phyloP scores from a whole-genome alignment of 2,797 vertebrate species.

The Pempheris klunzingeri region DNA sequence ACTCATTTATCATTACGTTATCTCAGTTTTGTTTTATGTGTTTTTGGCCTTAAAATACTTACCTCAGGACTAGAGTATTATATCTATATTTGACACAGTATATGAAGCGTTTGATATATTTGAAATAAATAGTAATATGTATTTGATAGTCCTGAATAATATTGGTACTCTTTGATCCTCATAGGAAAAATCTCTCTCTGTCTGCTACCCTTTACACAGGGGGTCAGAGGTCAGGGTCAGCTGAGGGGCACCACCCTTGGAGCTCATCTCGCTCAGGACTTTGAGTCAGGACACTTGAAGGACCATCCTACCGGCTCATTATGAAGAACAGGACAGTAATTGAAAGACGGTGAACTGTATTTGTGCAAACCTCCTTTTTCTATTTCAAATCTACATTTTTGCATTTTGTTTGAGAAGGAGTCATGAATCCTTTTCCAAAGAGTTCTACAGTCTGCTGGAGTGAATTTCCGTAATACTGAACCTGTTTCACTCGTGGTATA shows the following conservation, averaged over 20 bases:
- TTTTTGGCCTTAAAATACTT: not conserved
- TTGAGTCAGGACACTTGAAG: slow-evolving; percentile 11
- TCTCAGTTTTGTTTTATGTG: not conserved
- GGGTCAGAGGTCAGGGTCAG: slow-evolving; percentile 61
- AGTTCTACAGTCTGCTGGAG: slow-evolving; percentile 3
- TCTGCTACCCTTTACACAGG: not conserved
- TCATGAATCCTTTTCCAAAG: not conserved
- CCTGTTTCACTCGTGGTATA: slow-evolving; percentile 16
- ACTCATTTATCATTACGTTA: not conserved
- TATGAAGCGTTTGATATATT: not conserved
- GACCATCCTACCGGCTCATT: not conserved
- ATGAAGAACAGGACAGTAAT: slow-evolving; percentile 31
- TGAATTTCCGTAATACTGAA: slow-evolving; percentile 6
- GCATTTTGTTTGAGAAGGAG: slow-evolving; percentile 1
- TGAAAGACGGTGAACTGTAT: not conserved
- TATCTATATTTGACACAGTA: not conserved
- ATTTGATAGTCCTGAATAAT: slow-evolving; percentile 29
- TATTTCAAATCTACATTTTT: not conserved
- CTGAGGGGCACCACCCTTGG: slow-evolving; percentile 30
- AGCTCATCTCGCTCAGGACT: slow-evolving; percentile 23
- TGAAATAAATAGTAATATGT: slow-evolving; percentile 16
- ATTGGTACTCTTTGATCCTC: slow-evolving; percentile 40
- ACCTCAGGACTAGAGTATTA: not conserved
- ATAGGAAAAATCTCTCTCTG: slow-evolving; percentile 36
- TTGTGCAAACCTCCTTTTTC: slow-evolving; percentile 12